Conservation (phyloP, 1,140 invertebrate species). For the Trichogramma pretiosum region DNA sequence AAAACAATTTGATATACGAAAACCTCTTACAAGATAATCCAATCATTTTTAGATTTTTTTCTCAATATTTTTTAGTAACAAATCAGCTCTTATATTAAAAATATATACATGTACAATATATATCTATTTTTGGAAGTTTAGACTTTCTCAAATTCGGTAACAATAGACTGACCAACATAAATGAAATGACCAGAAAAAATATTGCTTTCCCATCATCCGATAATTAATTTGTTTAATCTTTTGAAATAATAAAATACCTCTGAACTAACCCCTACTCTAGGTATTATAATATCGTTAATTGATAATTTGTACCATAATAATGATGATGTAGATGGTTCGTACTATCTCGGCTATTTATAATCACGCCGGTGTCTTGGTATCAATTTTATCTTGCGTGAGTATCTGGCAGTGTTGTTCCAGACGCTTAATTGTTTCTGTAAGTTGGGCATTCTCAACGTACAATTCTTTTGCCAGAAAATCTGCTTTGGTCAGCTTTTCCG, state of each 20-base stretch:
- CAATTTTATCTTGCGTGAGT: slow-evolving; percentile 40
- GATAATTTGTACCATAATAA: no score
- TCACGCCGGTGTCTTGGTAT: slow-evolving; percentile 8
- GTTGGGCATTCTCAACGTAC: slow-evolving; percentile 70
- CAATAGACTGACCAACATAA: neutral
- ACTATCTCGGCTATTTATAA: neutral
- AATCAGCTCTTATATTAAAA: no score
- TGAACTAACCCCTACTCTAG: slow-evolving; percentile 7
- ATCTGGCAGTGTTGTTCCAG: slow-evolving; percentile 52
- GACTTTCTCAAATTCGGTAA: neutral
- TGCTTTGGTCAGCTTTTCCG: slow-evolving; percentile 56
- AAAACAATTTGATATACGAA: no score
- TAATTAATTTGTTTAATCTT: neutral
- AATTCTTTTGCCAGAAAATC: slow-evolving; percentile 69
- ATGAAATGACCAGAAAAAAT: neutral
- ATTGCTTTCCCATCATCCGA: neutral
- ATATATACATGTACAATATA: no score
- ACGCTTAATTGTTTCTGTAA: slow-evolving; percentile 55
- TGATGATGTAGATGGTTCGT: no score
- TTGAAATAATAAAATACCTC: slow-evolving; percentile 4
- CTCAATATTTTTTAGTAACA: no score
- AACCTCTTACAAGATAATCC: no score
- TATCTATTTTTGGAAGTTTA: neutral
- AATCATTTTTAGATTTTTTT: no score
- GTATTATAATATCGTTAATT: no score